A percentile compares a stretch with the other conserved stretches of the same genome.
Conservation (phyloP, 2,113 vertebrate species). For the Hippocampus guttulatus region DNA sequence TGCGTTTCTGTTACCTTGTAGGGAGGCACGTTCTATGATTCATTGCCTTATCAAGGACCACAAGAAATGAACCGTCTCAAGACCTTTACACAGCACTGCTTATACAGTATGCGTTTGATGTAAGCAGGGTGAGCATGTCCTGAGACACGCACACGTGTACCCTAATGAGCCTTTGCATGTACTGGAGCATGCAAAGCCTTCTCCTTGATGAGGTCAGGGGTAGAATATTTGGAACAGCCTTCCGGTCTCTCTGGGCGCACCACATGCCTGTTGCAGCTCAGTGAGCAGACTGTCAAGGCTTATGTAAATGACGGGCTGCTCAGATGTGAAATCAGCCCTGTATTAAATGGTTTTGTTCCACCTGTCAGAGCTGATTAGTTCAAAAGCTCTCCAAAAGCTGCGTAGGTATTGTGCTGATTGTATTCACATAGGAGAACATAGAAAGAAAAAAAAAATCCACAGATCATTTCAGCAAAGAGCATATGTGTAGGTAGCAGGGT, state of each 20-base stretch:
- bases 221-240: conserved; percentile 56
- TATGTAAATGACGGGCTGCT: conserved; percentile 71
- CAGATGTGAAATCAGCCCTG: conserved; percentile 73
- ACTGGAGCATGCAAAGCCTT: conserved; percentile 33
- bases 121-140: conserved; percentile 39
- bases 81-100: not conserved
- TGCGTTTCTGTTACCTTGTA: not conserved
- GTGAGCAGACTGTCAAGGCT: conserved; percentile 70
- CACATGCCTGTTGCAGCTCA: conserved; percentile 69
- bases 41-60: not conserved
- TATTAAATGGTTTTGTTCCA: conserved; percentile 76
- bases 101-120: conserved; percentile 15
- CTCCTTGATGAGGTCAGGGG: conserved; percentile 66
- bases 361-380: conserved; percentile 74
- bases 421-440: conserved; percentile 31
- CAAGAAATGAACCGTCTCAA: not conserved
- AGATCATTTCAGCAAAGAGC: conserved; percentile 52
- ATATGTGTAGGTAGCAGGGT: conserved; percentile 59
- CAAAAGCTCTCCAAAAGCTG: conserved; percentile 58
- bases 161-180: conserved; percentile 54
- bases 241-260: conserved; percentile 59
- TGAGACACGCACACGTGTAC: conserved; percentile 46
- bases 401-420: conserved; percentile 70
- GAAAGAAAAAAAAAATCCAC: conserved; percentile 19
- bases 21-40: not conserved